Base-by-base conservation (phyloP, 1,140 invertebrate genomes). In the Brachionus angularis region DNA sequence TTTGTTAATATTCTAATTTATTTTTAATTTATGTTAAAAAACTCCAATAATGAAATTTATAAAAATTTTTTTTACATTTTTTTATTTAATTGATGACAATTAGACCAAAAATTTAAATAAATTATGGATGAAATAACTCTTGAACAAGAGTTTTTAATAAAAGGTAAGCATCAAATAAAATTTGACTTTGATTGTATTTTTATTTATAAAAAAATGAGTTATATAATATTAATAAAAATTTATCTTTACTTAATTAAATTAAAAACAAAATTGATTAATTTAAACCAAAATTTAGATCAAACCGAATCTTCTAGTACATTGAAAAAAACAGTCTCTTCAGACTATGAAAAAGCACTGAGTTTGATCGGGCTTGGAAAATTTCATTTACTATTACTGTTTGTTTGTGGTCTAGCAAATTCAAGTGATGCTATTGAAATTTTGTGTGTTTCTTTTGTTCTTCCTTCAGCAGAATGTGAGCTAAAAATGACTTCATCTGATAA, bases 351-450 rank as follows among this genome's bases (percentile, higher is more conserved):
- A 25, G 47, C 47, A 33, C 29, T 67, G 42, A 21, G 39, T 21
- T 7, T 33, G 3, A 67, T 67, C 2, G 91, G 90, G 76, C 93
- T 91, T 88, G 92, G 91, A 76, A 88, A 87, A 80, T 95, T 94
- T 81, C 91, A 95, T 78, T 91, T 90, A 79, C 85, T 90, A 76
- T 84, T 93, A 77, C 83, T 96, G 81, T 85, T 88, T 76, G 86
- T 92, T 77, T 92, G 91, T 83, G 91, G 92, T 70, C 89, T 92
- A 82, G 91, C 93, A 75, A 91, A 91, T 82, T 92, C 91, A 46
- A 91, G 89, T 78, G 91, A 95, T 84, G 91, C 93, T 83, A 92
- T 95, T 86, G 91, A 94, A 82, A 76, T 81, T 2, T 88, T 95
- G 80, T 91, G 93, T 76, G 91, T 91, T 52, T 80, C 91, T 62